Percentiles rank a stretch among this genome's conserved stretches.
These are phyloP conservation scores for Eledone cirrhosa DNA, from an alignment of 2,888 invertebrate genomes.

Conservation along the genomic window DNA sequence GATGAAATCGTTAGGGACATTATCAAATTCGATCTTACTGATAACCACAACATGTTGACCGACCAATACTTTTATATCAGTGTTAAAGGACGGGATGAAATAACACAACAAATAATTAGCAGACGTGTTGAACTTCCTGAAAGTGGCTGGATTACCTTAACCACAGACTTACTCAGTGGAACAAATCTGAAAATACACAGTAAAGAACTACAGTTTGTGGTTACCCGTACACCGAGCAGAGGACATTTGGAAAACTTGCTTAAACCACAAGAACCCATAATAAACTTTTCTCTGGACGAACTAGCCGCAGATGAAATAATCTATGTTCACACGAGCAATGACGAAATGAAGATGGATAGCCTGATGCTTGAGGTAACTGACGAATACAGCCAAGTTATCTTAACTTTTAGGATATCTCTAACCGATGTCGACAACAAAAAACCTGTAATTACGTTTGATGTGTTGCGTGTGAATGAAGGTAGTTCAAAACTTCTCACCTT, in stretches of 20 bases:
- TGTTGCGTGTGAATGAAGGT: slow-evolving; percentile 62
- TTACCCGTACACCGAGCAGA: slow-evolving; percentile 62
- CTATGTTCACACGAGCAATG: slow-evolving; percentile 63
- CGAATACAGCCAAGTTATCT: slow-evolving; percentile 60
- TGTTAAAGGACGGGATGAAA: slow-evolving; percentile 61
- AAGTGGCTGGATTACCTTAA: slow-evolving; percentile 61
- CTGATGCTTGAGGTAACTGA: slow-evolving; percentile 67
- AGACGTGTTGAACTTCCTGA: slow-evolving; percentile 63
- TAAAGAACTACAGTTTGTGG: slow-evolving; percentile 56
- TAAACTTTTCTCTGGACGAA: slow-evolving; percentile 63
- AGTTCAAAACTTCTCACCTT: slow-evolving; percentile 63
- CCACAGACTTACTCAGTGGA: slow-evolving; percentile 62
- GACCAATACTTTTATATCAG: slow-evolving; percentile 65
- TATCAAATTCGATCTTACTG: slow-evolving; percentile 66
- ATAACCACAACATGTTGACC: slow-evolving; percentile 63
- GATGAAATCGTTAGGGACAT: slow-evolving; percentile 62
- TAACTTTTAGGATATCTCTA: slow-evolving; percentile 64
- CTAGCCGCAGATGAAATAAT: slow-evolving; percentile 63
- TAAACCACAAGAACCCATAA: slow-evolving; percentile 56
- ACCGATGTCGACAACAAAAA: slow-evolving; percentile 65
- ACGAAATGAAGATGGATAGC: slow-evolving; percentile 65
- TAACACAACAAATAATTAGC: slow-evolving; percentile 63
- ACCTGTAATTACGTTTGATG: slow-evolving; percentile 61
- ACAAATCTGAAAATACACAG: slow-evolving; percentile 63
- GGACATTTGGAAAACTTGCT: slow-evolving; percentile 63